These are phyloP conservation scores for Channa striata DNA, from an alignment of 2,797 vertebrate genomes.

Conservation along the genomic window DNA sequence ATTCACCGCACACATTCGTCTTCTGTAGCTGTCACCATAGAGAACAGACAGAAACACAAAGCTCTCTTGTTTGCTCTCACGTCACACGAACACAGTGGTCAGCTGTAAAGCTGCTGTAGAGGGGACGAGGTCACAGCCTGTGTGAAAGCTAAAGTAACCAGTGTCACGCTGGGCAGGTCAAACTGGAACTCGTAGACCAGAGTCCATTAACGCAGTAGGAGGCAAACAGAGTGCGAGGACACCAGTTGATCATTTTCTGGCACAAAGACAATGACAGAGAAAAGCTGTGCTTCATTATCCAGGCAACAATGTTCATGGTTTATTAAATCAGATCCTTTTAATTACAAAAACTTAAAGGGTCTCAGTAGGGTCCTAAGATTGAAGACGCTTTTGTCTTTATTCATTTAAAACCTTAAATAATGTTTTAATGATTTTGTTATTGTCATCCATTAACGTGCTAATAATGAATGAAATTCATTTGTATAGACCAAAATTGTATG, in stretches of 20 bases:
- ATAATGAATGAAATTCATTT: too few relatives aligned
- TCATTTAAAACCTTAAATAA: conserved; percentile 26
- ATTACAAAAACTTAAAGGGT: neutral
- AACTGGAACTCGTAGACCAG: conserved; percentile 30
- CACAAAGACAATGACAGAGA: neutral
- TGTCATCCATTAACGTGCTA: too few relatives aligned
- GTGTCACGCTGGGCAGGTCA: conserved; percentile 45
- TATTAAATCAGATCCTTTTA: conserved; percentile 3
- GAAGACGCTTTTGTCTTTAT: conserved; percentile 10
- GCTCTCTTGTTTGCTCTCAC: neutral
- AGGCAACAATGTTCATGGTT: conserved; percentile 4
- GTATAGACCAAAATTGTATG: too few relatives aligned
- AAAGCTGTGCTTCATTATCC: neutral
- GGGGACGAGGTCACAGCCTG: conserved; percentile 46
- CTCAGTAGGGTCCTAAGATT: conserved; percentile 6
- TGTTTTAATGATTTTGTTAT: too few relatives aligned
- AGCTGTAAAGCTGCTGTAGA: conserved; percentile 37
- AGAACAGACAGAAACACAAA: conserved; percentile 7
- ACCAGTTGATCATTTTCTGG: conserved; percentile 32
- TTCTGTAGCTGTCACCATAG: neutral
- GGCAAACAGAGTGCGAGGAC: conserved; percentile 26
- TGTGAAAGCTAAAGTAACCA: conserved; percentile 36
- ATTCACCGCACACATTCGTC: neutral
- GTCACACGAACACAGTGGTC: conserved; percentile 31
- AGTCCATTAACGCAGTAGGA: conserved; percentile 60